Evolutionary conservation across 2,888 invertebrate species (phyloP).

Genomic region (Phyllotreta striolata): DNA sequence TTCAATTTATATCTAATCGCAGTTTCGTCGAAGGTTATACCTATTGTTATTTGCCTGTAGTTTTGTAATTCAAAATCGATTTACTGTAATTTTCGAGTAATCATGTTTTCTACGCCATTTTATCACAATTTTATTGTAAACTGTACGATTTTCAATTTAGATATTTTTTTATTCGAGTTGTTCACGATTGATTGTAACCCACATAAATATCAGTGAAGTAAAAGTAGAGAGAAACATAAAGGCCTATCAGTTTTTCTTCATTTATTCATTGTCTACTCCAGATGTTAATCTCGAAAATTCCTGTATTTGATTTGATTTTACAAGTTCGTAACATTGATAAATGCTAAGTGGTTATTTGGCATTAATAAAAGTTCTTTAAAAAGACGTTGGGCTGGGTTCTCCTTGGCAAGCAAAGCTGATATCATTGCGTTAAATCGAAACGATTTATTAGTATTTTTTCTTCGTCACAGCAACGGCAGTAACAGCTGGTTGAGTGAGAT

Average conservation of each 20-base stretch:
- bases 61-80: too few species aligned
- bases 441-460: conserved; percentile 18
- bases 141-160: too few species aligned
- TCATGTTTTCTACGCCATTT: too few species aligned
- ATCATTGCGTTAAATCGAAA: conserved; percentile 20
- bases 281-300: conserved; percentile 1
- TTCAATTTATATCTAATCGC: too few species aligned
- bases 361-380: conserved; percentile 4
- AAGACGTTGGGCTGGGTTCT: conserved; percentile 6
- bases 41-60: too few species aligned
- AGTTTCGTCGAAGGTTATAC: too few species aligned
- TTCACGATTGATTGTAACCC: too few species aligned
- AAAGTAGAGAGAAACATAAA: too few species aligned
- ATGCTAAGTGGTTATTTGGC: conserved; percentile 6
- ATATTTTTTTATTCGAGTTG: too few species aligned
- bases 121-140: too few species aligned
- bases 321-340: conserved; percentile 5
- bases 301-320: conserved; percentile 7
- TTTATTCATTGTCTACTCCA: neutral
- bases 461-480: neutral
- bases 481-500: conserved; percentile 7
- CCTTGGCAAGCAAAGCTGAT: conserved; percentile 3
- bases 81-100: too few species aligned
- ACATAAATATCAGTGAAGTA: too few species aligned
- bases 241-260: neutral